Evolutionary conservation across 2,888 invertebrate species (phyloP), one percentile per base, ranked within the genome.

Genomic region (Thyatira batis): DNA sequence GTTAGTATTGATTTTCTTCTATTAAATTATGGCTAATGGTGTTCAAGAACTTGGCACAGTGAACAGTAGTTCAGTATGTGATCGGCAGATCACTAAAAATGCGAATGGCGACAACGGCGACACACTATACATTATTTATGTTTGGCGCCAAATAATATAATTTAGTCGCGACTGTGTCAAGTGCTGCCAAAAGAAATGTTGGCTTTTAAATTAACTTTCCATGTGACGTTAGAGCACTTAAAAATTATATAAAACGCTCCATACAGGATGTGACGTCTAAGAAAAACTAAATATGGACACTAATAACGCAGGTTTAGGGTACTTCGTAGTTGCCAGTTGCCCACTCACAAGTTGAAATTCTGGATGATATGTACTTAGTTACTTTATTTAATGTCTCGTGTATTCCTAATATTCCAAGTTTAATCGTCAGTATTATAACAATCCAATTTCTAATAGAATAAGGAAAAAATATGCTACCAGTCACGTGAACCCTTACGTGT

Each of bases 121-220:
- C 80, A 80, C 78, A 78, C 78, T 80, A 75, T 69, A 67, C 61
- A 82, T 87, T 89, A 91, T 91, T 89, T 87, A 82, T 73, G 80
- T 77, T 84, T 77, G 91, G 91, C 91, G 91, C 91, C 91, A 81
- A 81, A 84, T 84, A 79, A 81, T 73, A 73, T 71, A 71, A 66
- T 73, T 73, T 70, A 67, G 78, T 77, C 76, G 74, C 60, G 67
- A 67, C 48, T 27, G 27, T 27, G 69, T 67, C 53, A 70, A 78
- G 69, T 73, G 80, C 73, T 72, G 73, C 82, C 82, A 84, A 81
- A 80, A 82, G 75, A 78, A 78, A 73, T 72, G 72, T 73, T 61
- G 61, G 55, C 60, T 62, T 71, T 69, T 69, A 71, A 71, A 56
- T 72, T 69, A 65, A 59, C 62, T 69, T 72, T 66, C 60, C 61